phyloP scores from a whole-genome alignment of 1,140 invertebrate genomes.

The Gonioctena quinquepunctata region DNA sequence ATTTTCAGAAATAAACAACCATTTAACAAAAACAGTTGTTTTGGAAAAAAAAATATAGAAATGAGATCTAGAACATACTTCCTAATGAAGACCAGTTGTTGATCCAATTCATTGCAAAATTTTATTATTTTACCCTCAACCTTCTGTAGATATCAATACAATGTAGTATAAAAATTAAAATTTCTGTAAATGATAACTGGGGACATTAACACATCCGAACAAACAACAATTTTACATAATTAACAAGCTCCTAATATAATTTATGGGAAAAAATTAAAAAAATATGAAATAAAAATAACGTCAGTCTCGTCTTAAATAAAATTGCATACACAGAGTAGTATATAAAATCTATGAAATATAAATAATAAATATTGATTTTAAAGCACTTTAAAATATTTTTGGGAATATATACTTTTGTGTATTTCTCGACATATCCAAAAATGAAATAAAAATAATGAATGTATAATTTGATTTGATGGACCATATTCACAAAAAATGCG shows the following conservation, averaged over 20 bases:
- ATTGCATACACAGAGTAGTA: background rate
- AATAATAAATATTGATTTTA: constrained; percentile 1
- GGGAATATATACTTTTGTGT: too few species aligned
- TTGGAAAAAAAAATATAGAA: background rate
- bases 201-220: background rate
- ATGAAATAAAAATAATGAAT: too few species aligned
- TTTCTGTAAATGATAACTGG: background rate
- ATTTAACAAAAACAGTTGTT: background rate
- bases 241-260: background rate
- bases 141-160: background rate
- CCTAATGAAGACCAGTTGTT: background rate
- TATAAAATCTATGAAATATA: background rate
- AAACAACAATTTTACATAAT: background rate
- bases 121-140: background rate
- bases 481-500: too few species aligned
- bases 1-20: background rate
- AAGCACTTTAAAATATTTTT: background rate
- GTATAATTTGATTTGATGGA: too few species aligned
- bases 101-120: background rate
- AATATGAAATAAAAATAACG: constrained; percentile 1
- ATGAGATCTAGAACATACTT: background rate
- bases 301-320: background rate
- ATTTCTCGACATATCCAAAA: too few species aligned
- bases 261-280: background rate
- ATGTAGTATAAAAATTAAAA: background rate